A percentile compares a stretch with the other conserved stretches of the same genome.
Evolutionary conservation across 2,797 vertebrate species (phyloP).

Genomic region (Silurus aristotelis): DNA sequence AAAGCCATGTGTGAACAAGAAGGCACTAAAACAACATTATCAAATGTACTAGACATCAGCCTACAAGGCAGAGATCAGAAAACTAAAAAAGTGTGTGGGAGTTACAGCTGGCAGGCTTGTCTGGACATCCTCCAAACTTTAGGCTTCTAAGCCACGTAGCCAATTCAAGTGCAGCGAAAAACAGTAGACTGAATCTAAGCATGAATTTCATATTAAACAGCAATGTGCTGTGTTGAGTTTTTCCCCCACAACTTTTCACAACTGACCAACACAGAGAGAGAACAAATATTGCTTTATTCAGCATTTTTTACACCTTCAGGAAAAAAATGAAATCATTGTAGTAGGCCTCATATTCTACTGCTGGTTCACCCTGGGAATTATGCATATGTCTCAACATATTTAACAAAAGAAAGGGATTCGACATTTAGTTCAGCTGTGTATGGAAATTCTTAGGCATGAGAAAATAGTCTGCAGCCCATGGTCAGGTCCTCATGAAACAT

Average conservation of each 20-base stretch:
- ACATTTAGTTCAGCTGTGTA: background rate
- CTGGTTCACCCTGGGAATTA: background rate
- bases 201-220: constrained; percentile 49
- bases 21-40: constrained; percentile 55
- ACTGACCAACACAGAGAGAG: constrained; percentile 28
- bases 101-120: constrained; percentile 46
- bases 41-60: constrained; percentile 49
- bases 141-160: constrained; percentile 57
- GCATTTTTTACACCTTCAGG: background rate
- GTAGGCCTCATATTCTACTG: background rate
- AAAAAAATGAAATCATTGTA: constrained; percentile 5
- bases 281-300: constrained; percentile 17
- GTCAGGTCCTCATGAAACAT: constrained; percentile 26
- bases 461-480: constrained; percentile 7
- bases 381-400: background rate
- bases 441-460: constrained; percentile 14
- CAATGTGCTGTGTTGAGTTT: constrained; percentile 39
- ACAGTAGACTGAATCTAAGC: constrained; percentile 40
- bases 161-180: constrained; percentile 42
- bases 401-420: background rate
- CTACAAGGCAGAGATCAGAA: constrained; percentile 48
- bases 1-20: constrained; percentile 44
- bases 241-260: constrained; percentile 36
- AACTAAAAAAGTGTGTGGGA: constrained; percentile 40
- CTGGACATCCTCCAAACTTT: constrained; percentile 49